phyloP scores from a whole-genome alignment of 2,113 vertebrate species.

The Pimephales promelas region DNA sequence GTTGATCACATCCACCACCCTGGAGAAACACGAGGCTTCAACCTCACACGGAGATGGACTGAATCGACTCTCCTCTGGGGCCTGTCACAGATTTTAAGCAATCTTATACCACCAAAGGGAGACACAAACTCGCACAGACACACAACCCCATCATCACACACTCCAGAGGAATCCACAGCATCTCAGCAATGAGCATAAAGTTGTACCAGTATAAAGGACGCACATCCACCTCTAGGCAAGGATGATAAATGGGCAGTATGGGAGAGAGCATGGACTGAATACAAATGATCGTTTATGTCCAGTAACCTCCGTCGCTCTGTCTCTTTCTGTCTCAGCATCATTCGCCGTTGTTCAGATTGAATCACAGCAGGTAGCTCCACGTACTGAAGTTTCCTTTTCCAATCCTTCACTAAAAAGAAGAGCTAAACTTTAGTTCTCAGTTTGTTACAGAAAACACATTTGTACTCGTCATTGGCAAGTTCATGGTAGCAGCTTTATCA shows the following conservation, averaged over 20 bases:
- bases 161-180: constrained; percentile 33
- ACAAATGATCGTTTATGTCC: constrained; percentile 25
- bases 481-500: constrained; percentile 23
- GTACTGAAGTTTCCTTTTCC: neutral
- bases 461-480: constrained; percentile 11
- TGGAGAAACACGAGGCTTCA: constrained; percentile 8
- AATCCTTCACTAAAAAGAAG: neutral
- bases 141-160: constrained; percentile 26
- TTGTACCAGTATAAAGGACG: neutral
- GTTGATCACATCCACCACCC: constrained; percentile 12
- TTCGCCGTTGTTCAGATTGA: neutral
- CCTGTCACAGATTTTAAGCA: constrained; percentile 33
- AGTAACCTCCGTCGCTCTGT: neutral
- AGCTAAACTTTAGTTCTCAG: neutral
- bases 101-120: constrained; percentile 11
- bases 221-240: constrained; percentile 10
- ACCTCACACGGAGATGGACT: constrained; percentile 16
- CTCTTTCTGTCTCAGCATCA: neutral
- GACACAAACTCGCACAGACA: constrained; percentile 5
- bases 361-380: neutral
- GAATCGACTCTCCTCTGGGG: constrained; percentile 22
- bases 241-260: constrained; percentile 29
- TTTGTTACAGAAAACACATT: constrained; percentile 11
- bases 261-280: constrained; percentile 23
- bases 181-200: constrained; percentile 6